These are phyloP conservation scores for Octonoba sinensis DNA, from an alignment of 2,888 invertebrate genomes.

Conservation along the genomic window DNA sequence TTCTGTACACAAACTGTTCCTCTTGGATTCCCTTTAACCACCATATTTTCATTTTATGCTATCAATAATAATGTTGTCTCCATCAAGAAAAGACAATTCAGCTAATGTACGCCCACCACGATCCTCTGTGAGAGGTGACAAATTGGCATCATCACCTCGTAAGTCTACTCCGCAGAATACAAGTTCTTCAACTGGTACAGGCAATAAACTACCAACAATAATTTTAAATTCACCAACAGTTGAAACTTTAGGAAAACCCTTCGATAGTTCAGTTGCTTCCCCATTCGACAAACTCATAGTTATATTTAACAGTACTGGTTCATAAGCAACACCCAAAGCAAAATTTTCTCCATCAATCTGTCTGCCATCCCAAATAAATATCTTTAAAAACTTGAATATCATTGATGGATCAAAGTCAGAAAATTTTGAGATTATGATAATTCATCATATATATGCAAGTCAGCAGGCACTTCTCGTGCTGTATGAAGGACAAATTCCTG, in stretches of 20 bases:
- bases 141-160: constrained; percentile 50
- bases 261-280: constrained; percentile 38
- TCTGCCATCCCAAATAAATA: constrained; percentile 66
- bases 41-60: constrained; percentile 26
- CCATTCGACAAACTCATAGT: constrained; percentile 28
- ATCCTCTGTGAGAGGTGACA: constrained; percentile 43
- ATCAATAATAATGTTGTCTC: constrained; percentile 47
- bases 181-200: constrained; percentile 45
- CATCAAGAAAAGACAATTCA: constrained; percentile 48
- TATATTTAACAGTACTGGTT: constrained; percentile 52
- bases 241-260: constrained; percentile 54
- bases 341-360: constrained; percentile 55
- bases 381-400: constrained; percentile 49
- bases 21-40: background rate
- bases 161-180: constrained; percentile 45
- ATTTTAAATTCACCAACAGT: constrained; percentile 55
- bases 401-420: constrained; percentile 44
- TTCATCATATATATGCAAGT: constrained; percentile 61
- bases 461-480: constrained; percentile 57
- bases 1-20: constrained; percentile 43
- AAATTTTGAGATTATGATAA: constrained; percentile 49
- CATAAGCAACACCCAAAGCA: constrained; percentile 51
- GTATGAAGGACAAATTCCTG: constrained; percentile 47
- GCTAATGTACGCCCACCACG: constrained; percentile 39
- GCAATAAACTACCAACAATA: constrained; percentile 22